A percentile compares a stretch with the other conserved stretches of the same genome.
Conservation (phyloP, 2,888 invertebrate species). For the Heliconius charithonia region DNA sequence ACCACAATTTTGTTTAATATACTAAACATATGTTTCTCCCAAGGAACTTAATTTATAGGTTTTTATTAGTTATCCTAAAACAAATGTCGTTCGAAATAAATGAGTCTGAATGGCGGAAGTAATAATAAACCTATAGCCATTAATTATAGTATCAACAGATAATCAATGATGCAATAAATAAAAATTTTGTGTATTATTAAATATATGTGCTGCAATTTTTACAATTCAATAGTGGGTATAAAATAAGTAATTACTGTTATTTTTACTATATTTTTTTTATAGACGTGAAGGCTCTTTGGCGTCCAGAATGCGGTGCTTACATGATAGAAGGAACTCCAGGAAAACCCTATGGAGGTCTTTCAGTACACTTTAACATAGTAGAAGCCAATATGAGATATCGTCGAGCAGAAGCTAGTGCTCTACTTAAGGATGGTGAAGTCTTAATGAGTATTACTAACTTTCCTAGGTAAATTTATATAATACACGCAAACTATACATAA, state of each 20-base stretch:
- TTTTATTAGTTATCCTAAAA: neutral
- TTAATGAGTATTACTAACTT: slow-evolving; percentile 96
- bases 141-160: neutral
- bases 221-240: too few relatives aligned
- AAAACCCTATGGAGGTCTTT: slow-evolving; percentile 94
- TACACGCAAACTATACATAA: neutral
- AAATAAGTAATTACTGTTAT: neutral
- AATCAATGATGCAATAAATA: neutral
- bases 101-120: neutral
- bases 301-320: slow-evolving; percentile 98
- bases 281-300: slow-evolving; percentile 95
- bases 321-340: slow-evolving; percentile 99
- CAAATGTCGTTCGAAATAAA: neutral
- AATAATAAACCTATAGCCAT: neutral
- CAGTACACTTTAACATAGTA: slow-evolving; percentile 98
- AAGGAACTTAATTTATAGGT: neutral
- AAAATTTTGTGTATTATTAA: neutral
- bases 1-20: neutral
- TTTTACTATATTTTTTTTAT: slow-evolving; percentile 34
- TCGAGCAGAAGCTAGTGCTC: slow-evolving; percentile 92
- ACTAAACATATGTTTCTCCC: neutral
- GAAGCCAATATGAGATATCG: slow-evolving; percentile 98
- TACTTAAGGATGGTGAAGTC: slow-evolving; percentile 90
- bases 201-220: too few relatives aligned
- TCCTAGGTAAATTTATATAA: slow-evolving; percentile 86